phyloP scores from a whole-genome alignment of 1,140 invertebrate genomes.

The Micrasema longulum region DNA sequence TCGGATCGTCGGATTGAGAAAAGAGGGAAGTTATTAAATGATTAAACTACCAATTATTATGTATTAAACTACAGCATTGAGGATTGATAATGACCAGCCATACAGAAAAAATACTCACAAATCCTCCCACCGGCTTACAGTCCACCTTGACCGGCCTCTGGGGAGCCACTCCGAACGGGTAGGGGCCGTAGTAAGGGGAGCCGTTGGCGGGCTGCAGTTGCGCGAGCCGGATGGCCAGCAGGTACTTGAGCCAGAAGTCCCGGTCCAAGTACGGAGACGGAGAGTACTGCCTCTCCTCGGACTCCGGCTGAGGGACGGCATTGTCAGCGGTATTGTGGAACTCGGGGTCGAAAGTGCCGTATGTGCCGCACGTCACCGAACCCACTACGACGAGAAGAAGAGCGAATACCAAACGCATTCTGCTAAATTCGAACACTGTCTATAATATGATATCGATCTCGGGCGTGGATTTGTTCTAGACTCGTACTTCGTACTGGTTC shows the following conservation, averaged over 20 bases:
- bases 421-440: background rate
- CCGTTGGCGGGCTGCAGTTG: constrained; percentile 15
- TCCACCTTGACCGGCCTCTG: background rate
- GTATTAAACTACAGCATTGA: too few species aligned
- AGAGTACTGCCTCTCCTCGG: background rate
- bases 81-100: too few species aligned
- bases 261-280: background rate
- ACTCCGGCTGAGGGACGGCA: background rate
- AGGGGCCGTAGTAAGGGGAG: background rate
- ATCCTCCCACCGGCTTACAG: constrained; percentile 27
- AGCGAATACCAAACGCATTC: constrained; percentile 16
- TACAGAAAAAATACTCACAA: constrained; percentile 19
- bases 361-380: background rate
- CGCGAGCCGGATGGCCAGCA: constrained; percentile 30
- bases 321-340: background rate
- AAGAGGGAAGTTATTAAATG: too few species aligned
- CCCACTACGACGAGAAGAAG: constrained; percentile 4
- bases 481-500: too few species aligned
- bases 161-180: background rate
- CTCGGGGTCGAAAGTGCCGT: too few species aligned
- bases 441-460: background rate
- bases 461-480: too few species aligned
- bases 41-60: too few species aligned
- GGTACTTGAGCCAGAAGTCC: constrained; percentile 32
- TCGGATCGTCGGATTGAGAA: too few species aligned